phyloP scores from a whole-genome alignment of 1,140 invertebrate genomes.

The Contarinia nasturtii region DNA sequence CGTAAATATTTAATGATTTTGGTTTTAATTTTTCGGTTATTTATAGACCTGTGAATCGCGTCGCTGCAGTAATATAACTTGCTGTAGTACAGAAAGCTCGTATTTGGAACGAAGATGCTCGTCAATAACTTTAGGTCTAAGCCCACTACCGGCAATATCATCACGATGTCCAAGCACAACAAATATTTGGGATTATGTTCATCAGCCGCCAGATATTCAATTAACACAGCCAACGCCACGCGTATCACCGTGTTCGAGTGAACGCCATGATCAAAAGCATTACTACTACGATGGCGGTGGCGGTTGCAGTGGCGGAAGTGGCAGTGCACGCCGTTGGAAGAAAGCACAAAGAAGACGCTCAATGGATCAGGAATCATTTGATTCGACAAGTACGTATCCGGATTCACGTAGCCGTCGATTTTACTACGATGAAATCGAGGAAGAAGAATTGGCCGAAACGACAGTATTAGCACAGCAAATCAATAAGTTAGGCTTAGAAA shows the following conservation, averaged over 20 bases:
- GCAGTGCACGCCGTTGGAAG: background rate
- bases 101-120: slow-evolving; percentile 59
- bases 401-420: no score
- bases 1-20: no score
- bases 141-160: slow-evolving; percentile 30
- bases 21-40: background rate
- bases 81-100: slow-evolving; percentile 60
- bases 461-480: no score
- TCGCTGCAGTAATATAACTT: slow-evolving; percentile 56
- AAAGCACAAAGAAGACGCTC: slow-evolving; percentile 1
- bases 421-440: background rate
- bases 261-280: slow-evolving; percentile 12
- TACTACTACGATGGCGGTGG: background rate
- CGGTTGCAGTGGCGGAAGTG: background rate
- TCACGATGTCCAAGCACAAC: slow-evolving; percentile 24
- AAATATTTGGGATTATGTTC: slow-evolving; percentile 33
- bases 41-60: slow-evolving; percentile 28
- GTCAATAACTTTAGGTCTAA: slow-evolving; percentile 47
- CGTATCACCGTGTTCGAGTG: slow-evolving; percentile 60
- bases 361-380: background rate
- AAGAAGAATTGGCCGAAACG: background rate
- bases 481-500: no score
- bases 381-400: no score
- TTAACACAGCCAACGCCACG: slow-evolving; percentile 59
- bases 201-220: slow-evolving; percentile 52